Percentiles rank a stretch among this genome's conserved stretches.
Evolutionary conservation across 2,113 vertebrate species (phyloP).

Genomic region (Brachyhypopomus gauderio): DNA sequence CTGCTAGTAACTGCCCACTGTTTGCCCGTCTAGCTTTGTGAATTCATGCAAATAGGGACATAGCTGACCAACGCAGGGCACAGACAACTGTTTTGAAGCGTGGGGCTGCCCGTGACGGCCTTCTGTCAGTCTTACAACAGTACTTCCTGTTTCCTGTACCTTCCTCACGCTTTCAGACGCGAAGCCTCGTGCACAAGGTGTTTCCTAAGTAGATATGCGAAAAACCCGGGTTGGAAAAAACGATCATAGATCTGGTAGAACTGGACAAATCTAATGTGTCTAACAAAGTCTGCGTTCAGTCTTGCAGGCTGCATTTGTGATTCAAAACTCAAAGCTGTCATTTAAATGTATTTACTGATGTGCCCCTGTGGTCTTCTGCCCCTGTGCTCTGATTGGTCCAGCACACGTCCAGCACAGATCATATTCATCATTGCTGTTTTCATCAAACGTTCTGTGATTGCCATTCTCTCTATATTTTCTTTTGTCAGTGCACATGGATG

Average conservation of each 20-base stretch:
- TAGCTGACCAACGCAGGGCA: no score
- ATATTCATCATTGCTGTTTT: neutral
- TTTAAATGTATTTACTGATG: conserved; percentile 9
- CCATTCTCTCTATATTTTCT: neutral
- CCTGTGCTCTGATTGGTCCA: neutral
- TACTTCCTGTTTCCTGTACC: no score
- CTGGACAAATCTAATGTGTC: neutral
- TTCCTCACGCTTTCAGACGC: no score
- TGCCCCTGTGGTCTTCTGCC: neutral
- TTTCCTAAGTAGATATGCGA: neutral
- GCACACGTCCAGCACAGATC: neutral
- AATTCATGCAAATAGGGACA: no score
- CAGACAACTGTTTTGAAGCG: no score
- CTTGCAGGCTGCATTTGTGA: neutral
- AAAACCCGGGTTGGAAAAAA: neutral
- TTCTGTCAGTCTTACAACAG: no score
- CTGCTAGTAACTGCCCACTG: no score
- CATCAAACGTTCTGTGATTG: no score
- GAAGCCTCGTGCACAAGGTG: neutral
- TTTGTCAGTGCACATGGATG: neutral
- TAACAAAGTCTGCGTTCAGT: neutral
- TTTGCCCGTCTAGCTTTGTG: no score
- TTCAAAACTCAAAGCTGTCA: conserved; percentile 16
- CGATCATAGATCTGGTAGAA: neutral
- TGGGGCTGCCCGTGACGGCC: no score